Conservation (phyloP, 1,140 invertebrate genomes). For the Drosophila punjabiensis region DNA sequence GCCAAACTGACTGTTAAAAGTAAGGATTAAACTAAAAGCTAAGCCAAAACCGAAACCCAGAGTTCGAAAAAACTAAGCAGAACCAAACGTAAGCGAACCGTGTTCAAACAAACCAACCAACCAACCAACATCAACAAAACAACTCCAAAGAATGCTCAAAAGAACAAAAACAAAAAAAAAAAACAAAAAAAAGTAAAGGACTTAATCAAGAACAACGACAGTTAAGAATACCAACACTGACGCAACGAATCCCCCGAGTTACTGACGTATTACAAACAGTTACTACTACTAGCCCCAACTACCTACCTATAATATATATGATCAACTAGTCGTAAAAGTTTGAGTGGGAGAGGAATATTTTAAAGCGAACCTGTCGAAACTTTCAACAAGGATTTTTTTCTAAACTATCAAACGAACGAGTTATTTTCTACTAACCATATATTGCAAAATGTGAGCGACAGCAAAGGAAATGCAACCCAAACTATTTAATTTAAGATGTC, state of each 20-base stretch:
- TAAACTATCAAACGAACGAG: constrained; percentile 64
- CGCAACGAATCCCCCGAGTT: constrained; percentile 65
- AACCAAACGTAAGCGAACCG: constrained; percentile 73
- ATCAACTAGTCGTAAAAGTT: constrained; percentile 78
- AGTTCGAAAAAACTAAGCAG: constrained; percentile 63
- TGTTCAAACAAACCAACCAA: constrained; percentile 60
- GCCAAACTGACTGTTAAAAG: constrained; percentile 98
- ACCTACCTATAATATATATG: constrained; percentile 46
- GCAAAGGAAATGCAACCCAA: constrained; percentile 43
- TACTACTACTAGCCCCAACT: constrained; percentile 49
- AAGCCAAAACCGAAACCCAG: constrained; percentile 75
- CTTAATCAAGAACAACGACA: constrained; percentile 44
- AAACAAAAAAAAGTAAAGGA: constrained; percentile 5
- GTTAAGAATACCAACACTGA: constrained; percentile 45
- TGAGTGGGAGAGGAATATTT: constrained; percentile 72
- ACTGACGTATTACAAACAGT: constrained; percentile 64
- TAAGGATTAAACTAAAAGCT: constrained; percentile 92
- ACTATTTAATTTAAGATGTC: constrained; percentile 59
- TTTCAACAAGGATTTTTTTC: constrained; percentile 53
- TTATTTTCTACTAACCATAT: constrained; percentile 75
- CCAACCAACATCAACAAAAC: constrained; percentile 68
- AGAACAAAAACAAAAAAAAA: constrained; percentile 42
- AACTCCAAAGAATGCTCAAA: constrained; percentile 81
- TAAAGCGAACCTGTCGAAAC: constrained; percentile 49
- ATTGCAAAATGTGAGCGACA: constrained; percentile 64